Evolutionary conservation across 2,888 invertebrate genomes (phyloP).

Genomic region (Ecdyonurus torrentis): DNA sequence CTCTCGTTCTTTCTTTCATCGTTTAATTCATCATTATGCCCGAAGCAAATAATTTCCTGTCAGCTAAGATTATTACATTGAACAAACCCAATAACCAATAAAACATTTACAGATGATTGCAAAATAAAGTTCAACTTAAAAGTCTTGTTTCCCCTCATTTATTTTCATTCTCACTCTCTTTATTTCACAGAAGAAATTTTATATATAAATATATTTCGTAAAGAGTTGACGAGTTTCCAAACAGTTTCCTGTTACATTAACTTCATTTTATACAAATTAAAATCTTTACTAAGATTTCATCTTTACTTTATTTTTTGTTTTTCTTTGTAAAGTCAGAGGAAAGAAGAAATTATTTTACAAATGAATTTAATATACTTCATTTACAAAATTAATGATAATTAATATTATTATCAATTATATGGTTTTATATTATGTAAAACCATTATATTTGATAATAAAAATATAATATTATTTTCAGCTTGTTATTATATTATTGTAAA

Average conservation of each 20-base stretch:
- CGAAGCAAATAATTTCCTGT: not conserved
- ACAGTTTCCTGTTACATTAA: not conserved
- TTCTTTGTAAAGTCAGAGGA: too few species aligned
- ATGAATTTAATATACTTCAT: not conserved
- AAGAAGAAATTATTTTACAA: not conserved
- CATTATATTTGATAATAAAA: too few species aligned
- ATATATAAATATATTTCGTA: not conserved
- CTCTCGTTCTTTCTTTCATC: not conserved
- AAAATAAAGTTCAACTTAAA: not conserved
- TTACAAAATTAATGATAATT: not conserved
- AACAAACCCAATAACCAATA: not conserved
- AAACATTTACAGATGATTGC: not conserved
- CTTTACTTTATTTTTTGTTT: too few species aligned
- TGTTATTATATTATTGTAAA: too few species aligned
- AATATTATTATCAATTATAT: too few species aligned
- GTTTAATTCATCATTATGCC: not conserved
- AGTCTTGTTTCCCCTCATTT: too few species aligned
- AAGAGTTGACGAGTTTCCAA: not conserved
- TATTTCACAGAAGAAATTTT: too few species aligned
- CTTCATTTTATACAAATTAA: not conserved
- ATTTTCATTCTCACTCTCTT: not conserved
- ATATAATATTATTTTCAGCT: too few species aligned
- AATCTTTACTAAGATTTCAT: not conserved
- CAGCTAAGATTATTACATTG: not conserved
- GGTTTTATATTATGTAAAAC: too few species aligned